These are phyloP conservation scores for Pachymerium ferrugineum DNA, from an alignment of 2,888 invertebrate genomes.

Conservation along the genomic window DNA sequence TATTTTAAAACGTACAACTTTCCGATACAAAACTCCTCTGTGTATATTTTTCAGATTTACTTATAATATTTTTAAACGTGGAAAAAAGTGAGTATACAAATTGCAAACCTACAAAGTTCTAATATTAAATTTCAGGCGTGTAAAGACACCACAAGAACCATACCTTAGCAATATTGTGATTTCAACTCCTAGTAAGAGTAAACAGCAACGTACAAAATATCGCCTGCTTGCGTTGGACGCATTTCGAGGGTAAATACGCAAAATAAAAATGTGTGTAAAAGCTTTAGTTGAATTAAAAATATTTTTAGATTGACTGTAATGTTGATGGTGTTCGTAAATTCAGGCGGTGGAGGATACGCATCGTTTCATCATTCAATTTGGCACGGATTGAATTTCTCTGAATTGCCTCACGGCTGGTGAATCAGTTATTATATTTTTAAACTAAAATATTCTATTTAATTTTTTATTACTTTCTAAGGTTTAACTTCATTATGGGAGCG, in stretches of 20 bases:
- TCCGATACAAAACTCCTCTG: background rate
- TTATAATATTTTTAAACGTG: background rate
- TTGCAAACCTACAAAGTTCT: no score
- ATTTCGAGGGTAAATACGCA: background rate
- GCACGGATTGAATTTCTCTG: background rate
- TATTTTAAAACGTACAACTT: background rate
- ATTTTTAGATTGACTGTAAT: background rate
- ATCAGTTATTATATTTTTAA: background rate
- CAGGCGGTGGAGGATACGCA: background rate
- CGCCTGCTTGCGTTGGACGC: background rate
- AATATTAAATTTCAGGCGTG: background rate
- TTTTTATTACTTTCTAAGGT: no score
- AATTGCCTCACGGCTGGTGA: background rate
- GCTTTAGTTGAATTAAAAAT: no score
- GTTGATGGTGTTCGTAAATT: background rate
- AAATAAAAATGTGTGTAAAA: no score
- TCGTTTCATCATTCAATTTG: background rate
- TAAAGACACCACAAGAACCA: background rate
- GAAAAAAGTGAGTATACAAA: background rate
- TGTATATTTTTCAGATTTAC: background rate
- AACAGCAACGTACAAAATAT: background rate
- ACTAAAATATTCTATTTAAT: no score
- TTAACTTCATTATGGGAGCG: background rate
- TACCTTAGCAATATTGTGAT: background rate
- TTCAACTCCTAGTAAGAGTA: background rate